Evolutionary conservation across 2,113 vertebrate genomes (phyloP).

Genomic region (Bambusicola thoracicus): DNA sequence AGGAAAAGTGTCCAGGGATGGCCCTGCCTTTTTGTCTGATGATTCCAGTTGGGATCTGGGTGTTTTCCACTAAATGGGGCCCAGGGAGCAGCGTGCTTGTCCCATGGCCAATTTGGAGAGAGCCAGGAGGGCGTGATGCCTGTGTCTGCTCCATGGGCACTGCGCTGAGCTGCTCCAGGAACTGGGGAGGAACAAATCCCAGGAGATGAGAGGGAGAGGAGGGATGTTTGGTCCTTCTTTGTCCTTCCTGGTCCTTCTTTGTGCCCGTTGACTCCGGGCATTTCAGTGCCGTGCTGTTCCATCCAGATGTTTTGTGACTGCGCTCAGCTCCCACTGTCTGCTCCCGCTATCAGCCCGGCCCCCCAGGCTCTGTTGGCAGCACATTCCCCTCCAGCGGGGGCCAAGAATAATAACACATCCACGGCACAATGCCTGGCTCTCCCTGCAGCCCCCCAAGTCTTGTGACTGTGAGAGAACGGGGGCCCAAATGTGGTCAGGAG

Average conservation of each 20-base stretch:
- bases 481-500: background rate
- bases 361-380: background rate
- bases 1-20: background rate
- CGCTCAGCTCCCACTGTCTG: background rate
- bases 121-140: accelerated
- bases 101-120: accelerated
- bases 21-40: background rate
- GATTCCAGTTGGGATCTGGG: background rate
- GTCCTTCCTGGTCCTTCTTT: background rate
- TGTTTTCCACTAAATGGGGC: background rate
- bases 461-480: background rate
- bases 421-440: accelerated
- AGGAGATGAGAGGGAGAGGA: background rate
- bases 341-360: background rate
- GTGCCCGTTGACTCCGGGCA: accelerated
- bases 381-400: background rate
- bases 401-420: background rate
- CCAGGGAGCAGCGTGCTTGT: accelerated
- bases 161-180: background rate
- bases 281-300: background rate
- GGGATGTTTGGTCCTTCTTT: background rate
- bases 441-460: background rate
- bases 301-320: background rate
- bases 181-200: background rate
- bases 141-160: accelerated